These are phyloP conservation scores for Macropus fuliginosus DNA, from an alignment of 2,797 vertebrate genomes.

Conservation along the genomic window DNA sequence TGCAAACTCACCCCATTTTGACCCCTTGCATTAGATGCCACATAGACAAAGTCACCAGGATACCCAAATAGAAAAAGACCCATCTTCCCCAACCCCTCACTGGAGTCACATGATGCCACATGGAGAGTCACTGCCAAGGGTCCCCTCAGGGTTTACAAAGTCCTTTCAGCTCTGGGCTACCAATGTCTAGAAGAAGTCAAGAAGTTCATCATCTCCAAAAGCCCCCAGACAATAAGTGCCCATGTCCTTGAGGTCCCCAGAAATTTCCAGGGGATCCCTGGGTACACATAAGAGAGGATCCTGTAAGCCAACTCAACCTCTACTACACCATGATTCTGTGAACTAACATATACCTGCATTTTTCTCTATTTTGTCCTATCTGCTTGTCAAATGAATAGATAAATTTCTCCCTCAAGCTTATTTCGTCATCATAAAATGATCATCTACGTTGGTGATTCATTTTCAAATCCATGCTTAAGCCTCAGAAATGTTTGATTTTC, in stretches of 20 bases:
- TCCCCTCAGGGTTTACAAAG: background rate
- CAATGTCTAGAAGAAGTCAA: background rate
- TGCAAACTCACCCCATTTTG: background rate
- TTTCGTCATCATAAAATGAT: background rate
- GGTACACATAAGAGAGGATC: background rate
- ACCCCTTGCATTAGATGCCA: background rate
- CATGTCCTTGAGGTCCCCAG: background rate
- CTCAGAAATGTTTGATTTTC: slow-evolving; percentile 10
- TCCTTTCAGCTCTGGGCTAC: background rate
- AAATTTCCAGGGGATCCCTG: background rate
- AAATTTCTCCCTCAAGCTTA: background rate
- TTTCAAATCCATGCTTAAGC: slow-evolving; percentile 18
- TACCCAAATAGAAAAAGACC: background rate
- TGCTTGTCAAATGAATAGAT: background rate
- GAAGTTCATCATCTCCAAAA: background rate
- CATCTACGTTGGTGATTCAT: background rate
- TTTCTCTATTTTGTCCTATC: background rate
- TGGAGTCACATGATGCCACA: background rate
- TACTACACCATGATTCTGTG: background rate
- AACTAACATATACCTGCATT: background rate
- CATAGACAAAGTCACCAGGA: background rate
- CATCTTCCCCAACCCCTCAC: background rate
- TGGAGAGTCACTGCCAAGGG: background rate
- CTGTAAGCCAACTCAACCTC: background rate
- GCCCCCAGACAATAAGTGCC: background rate